Percentiles rank a stretch among this genome's conserved stretches.
Evolutionary conservation across 2,113 vertebrate species (phyloP).

Genomic region (Lagopus muta): DNA sequence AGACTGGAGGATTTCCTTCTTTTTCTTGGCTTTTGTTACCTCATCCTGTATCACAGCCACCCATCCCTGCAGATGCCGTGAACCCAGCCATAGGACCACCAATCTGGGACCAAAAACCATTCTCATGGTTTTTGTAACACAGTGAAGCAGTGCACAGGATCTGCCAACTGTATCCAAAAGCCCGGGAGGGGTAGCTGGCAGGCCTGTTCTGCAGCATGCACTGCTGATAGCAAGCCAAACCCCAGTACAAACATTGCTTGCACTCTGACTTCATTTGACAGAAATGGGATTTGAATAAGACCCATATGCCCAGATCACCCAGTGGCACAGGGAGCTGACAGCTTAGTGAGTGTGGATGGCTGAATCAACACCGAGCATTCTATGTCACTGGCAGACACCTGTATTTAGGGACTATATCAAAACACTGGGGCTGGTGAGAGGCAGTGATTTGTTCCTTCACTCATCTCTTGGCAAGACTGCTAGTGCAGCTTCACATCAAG

Average conservation of each 20-base stretch:
- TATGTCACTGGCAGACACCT: background rate
- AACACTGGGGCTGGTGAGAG: background rate
- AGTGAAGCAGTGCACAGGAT: rapidly evolving
- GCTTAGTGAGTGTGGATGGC: rapidly evolving
- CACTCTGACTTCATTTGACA: background rate
- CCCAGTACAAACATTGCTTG: background rate
- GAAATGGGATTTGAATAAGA: background rate
- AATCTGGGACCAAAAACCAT: background rate
- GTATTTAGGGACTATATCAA: background rate
- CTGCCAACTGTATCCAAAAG: background rate
- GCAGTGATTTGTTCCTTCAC: background rate
- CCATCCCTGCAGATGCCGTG: background rate
- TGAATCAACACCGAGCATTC: background rate
- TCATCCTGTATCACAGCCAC: background rate
- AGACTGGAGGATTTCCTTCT: constrained; percentile 23
- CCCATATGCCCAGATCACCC: background rate
- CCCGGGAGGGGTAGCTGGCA: rapidly evolving
- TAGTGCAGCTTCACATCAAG: background rate
- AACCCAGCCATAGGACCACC: background rate
- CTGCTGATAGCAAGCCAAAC: background rate
- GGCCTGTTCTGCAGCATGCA: background rate
- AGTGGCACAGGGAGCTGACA: background rate
- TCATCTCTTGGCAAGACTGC: background rate
- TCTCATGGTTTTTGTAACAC: background rate
- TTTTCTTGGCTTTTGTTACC: background rate